Evolutionary conservation across 2,113 vertebrate species (phyloP).

Genomic region (Elaphurus davidianus): DNA sequence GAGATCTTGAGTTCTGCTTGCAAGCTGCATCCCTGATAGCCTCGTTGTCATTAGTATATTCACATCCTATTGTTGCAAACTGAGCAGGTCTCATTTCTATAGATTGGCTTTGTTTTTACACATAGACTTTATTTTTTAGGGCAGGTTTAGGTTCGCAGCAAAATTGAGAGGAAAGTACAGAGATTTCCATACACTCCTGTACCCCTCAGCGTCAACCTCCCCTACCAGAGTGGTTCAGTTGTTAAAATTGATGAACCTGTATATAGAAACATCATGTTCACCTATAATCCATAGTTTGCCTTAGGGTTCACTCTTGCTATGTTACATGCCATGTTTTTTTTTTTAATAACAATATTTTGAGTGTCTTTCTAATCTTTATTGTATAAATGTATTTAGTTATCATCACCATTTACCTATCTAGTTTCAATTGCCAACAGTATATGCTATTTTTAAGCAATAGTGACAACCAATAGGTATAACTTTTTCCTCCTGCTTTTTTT

Average conservation of each 20-base stretch:
- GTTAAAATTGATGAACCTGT: neutral
- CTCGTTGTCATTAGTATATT: neutral
- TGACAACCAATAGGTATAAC: neutral
- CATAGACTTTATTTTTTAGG: neutral
- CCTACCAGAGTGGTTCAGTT: neutral
- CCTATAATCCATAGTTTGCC: neutral
- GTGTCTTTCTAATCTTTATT: neutral
- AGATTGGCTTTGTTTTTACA: neutral
- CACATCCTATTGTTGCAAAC: neutral
- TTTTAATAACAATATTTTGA: neutral
- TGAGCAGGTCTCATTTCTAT: neutral
- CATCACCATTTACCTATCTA: neutral
- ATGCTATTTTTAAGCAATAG: neutral
- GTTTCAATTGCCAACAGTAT: neutral
- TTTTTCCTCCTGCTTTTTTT: neutral
- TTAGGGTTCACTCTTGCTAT: neutral
- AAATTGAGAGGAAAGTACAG: neutral
- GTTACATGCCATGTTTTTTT: neutral
- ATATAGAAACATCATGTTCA: neutral
- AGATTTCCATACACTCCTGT: neutral
- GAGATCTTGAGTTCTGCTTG: neutral
- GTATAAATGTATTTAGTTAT: neutral
- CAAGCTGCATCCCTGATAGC: neutral
- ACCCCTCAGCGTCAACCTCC: neutral
- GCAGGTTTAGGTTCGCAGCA: neutral